Base-by-base conservation (phyloP, 2,113 vertebrate species). In the Sialia sialis region DNA sequence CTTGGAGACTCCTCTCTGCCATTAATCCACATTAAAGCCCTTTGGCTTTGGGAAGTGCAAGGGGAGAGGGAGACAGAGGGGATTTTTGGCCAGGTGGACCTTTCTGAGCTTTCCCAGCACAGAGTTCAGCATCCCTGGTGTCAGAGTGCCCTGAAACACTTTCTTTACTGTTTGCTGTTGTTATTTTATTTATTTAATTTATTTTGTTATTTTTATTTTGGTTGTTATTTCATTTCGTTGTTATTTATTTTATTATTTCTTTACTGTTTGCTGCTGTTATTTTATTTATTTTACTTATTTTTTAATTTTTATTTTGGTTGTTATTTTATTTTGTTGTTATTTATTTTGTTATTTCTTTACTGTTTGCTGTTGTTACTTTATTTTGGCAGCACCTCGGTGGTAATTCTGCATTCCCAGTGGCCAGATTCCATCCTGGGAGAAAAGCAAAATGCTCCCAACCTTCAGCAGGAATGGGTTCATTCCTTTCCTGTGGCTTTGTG, bases 331-430 rank as follows among this genome's bases (percentile, higher is more conserved):
- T n/a, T n/a, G n/a, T n/a, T n/a, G n/a, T n/a, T n/a, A n/a, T n/a
- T n/a, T n/a, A n/a, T n/a, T n/a, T n/a, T n/a, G n/a, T n/a, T n/a
- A n/a, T 62, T 38, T 43, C 51, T 36, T 48, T 68, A 54, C 32
- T 43, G 12, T 13, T 77, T 48, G 32, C 36, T 90, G 67, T 60
- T 41, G 23, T 60, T 43, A 7, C 54, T 87, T 62, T 26, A 32
- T 84, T 90, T 91, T 96, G 79, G 81, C 84, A 91, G 79, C 58
- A 60, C 62, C 69, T 62, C 39, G 38, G 8, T n/a, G 58, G 68
- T 91, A 86, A 89, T 93, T 96, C 84, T 66, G 25, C 81, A 68
- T 90, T 96, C 92, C 30, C 34, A n/a, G 29, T 90, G 89, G 66
- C 84, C 66, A 22, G 17, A 1, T 90, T 94, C 73, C 93, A 79